Percentiles rank a stretch among this genome's conserved stretches.
Conservation (phyloP, 2,888 invertebrate genomes). For the Torymus aiolomorphi region DNA sequence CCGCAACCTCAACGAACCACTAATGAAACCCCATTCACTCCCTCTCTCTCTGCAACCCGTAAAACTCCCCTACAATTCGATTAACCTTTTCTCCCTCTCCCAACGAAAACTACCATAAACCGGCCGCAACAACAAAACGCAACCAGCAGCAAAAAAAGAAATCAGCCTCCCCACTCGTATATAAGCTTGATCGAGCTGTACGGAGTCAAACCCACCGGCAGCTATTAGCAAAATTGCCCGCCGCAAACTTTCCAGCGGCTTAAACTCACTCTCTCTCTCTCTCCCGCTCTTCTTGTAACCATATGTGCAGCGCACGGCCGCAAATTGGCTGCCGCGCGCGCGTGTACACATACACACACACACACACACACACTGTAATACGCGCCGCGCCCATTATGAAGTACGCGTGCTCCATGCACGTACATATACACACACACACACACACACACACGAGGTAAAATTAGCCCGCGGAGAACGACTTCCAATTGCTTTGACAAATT, state of each 20-base stretch:
- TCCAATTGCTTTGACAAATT: conserved; percentile 38
- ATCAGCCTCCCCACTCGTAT: too few relatives aligned
- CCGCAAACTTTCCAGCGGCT: conserved; percentile 48
- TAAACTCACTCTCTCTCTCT: conserved; percentile 28
- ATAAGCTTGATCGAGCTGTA: conserved; percentile 6
- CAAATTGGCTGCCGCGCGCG: conserved; percentile 34
- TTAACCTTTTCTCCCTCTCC: too few relatives aligned
- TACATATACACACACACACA: too few relatives aligned
- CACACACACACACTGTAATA: neutral
- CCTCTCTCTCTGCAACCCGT: too few relatives aligned
- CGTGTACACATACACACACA: neutral
- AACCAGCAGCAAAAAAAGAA: too few relatives aligned
- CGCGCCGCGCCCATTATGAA: neutral
- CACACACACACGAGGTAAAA: conserved; percentile 9
- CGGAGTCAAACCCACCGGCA: conserved; percentile 16
- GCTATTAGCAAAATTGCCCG: conserved; percentile 52
- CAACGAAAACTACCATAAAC: too few relatives aligned
- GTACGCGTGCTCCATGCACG: neutral
- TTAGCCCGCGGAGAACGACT: conserved; percentile 21
- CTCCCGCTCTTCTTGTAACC: conserved; percentile 30
- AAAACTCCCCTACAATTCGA: too few relatives aligned
- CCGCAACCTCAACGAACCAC: too few relatives aligned
- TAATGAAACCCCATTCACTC: too few relatives aligned
- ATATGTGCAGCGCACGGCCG: conserved; percentile 19
- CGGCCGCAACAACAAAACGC: too few relatives aligned